Conservation (phyloP, 2,113 vertebrate genomes). For the Halichoerus grypus region DNA sequence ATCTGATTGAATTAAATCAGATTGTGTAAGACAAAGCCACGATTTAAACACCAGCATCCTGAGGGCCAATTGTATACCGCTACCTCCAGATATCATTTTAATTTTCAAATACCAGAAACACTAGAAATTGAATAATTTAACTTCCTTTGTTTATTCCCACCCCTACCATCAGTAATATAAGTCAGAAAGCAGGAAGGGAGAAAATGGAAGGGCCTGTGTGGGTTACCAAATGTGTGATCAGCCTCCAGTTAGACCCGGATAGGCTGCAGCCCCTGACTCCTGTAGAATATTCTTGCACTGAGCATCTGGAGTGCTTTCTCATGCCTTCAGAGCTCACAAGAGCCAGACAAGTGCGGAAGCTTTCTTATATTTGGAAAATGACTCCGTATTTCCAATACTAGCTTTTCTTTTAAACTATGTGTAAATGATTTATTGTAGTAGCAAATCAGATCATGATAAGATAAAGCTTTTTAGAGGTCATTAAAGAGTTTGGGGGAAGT, state of each 20-base stretch:
- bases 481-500: slow-evolving; percentile 90
- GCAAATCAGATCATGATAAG: slow-evolving; percentile 89
- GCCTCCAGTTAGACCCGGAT: slow-evolving; percentile 52
- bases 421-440: slow-evolving; percentile 90
- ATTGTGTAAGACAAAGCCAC: slow-evolving; percentile 28
- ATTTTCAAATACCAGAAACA: slow-evolving; percentile 58
- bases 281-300: slow-evolving; percentile 68
- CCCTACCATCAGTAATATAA: slow-evolving; percentile 43
- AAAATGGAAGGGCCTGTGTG: slow-evolving; percentile 40
- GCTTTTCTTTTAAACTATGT: slow-evolving; percentile 88
- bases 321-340: slow-evolving; percentile 72
- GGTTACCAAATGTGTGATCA: slow-evolving; percentile 73
- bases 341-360: slow-evolving; percentile 78
- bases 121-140: slow-evolving; percentile 60
- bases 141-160: background rate
- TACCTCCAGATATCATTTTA: slow-evolving; percentile 41
- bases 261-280: slow-evolving; percentile 36
- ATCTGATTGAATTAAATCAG: slow-evolving; percentile 30
- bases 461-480: slow-evolving; percentile 92
- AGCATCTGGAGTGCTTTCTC: slow-evolving; percentile 82
- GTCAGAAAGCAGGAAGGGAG: slow-evolving; percentile 56
- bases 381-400: slow-evolving; percentile 87
- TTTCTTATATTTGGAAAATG: slow-evolving; percentile 85
- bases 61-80: background rate
- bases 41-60: background rate